Evolutionary conservation across 2,113 vertebrate species (phyloP).

Genomic region (Mastomys coucha): DNA sequence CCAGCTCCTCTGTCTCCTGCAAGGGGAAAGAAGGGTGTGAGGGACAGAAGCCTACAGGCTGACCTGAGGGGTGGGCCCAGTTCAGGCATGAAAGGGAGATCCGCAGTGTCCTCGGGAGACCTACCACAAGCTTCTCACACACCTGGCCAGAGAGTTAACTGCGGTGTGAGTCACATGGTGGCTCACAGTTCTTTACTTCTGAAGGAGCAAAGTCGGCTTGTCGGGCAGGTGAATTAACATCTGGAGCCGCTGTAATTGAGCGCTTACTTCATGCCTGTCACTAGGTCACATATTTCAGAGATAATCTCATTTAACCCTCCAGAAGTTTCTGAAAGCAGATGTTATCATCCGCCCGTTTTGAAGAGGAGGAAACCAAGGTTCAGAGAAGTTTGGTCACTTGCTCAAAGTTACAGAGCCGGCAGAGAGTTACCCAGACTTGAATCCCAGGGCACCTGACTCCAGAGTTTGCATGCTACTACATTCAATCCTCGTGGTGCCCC

Average conservation of each 20-base stretch:
- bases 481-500: neutral
- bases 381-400: neutral
- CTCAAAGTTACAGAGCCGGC: neutral
- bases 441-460: neutral
- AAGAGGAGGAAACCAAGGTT: slow-evolving; percentile 24
- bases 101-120: neutral
- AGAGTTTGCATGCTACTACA: neutral
- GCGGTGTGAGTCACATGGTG: neutral
- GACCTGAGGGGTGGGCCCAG: neutral
- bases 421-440: neutral
- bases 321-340: neutral
- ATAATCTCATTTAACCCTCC: neutral
- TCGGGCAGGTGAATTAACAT: neutral
- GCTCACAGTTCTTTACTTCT: neutral
- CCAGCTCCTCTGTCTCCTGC: slow-evolving; percentile 98
- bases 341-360: neutral
- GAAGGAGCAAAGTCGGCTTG: neutral
- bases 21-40: slow-evolving; percentile 55
- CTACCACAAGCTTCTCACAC: neutral
- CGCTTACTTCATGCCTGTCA: neutral
- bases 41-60: neutral
- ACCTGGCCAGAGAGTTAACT: neutral
- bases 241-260: fast-evolving
- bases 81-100: neutral
- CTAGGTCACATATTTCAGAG: neutral